Percentiles rank a stretch among this genome's conserved stretches.
phyloP scores from a whole-genome alignment of 2,113 vertebrate genomes.

The Rhabdomys dilectus region DNA sequence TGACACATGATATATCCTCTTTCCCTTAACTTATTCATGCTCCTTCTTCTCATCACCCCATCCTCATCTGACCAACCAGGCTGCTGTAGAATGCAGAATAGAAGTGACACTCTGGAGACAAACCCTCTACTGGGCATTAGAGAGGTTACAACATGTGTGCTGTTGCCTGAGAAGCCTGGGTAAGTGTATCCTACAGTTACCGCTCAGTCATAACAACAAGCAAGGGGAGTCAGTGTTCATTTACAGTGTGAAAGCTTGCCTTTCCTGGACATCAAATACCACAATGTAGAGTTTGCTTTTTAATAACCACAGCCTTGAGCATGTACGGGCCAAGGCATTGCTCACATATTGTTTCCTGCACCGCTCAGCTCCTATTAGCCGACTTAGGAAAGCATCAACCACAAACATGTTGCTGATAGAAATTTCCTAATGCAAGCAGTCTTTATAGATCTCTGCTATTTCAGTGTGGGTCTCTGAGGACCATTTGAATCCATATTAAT shows the following conservation, averaged over 20 bases:
- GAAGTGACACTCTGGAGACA: not conserved
- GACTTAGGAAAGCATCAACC: slow-evolving; percentile 89
- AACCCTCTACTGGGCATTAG: not conserved
- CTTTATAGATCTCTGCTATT: slow-evolving; percentile 96
- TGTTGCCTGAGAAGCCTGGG: not conserved
- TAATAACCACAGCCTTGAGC: slow-evolving; percentile 84
- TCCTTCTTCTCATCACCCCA: not conserved
- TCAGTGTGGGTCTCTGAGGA: slow-evolving; percentile 92
- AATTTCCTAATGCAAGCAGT: slow-evolving; percentile 94
- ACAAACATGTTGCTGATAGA: slow-evolving; percentile 91
- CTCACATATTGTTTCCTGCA: slow-evolving; percentile 86
- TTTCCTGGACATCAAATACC: slow-evolving; percentile 64
- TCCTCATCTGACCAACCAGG: not conserved
- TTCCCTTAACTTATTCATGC: not conserved
- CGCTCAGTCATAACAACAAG: not conserved
- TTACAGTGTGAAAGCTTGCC: slow-evolving; percentile 57
- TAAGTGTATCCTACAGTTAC: not conserved
- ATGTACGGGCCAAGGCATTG: slow-evolving; percentile 79
- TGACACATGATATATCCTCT: no score
- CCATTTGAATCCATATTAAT: slow-evolving; percentile 99
- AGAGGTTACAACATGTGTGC: not conserved
- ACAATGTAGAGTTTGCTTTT: slow-evolving; percentile 81
- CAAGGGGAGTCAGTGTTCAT: slow-evolving; percentile 1
- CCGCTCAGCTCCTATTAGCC: slow-evolving; percentile 85
- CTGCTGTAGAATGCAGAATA: not conserved